Percentiles rank a stretch among this genome's conserved stretches.
Evolutionary conservation across 2,888 invertebrate species (phyloP).

Genomic region (Spisula solida): DNA sequence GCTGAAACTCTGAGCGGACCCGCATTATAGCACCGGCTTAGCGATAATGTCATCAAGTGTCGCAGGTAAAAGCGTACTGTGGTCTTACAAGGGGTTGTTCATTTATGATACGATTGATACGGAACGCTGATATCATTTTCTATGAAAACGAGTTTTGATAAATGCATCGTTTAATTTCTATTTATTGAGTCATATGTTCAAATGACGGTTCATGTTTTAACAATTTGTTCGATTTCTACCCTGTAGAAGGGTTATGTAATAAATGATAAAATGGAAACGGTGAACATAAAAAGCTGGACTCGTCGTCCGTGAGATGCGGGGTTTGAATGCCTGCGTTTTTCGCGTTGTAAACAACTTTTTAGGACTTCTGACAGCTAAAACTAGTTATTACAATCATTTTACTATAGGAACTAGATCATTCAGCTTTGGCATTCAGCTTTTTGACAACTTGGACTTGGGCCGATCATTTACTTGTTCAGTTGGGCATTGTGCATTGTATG

Average conservation of each 20-base stretch:
- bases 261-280: too few species aligned
- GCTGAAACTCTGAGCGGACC: constrained; percentile 22
- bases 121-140: not conserved
- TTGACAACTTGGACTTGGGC: too few species aligned
- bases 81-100: not conserved
- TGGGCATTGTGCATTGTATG: too few species aligned
- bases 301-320: too few species aligned
- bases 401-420: too few species aligned
- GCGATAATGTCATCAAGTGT: not conserved
- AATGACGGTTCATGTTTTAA: not conserved
- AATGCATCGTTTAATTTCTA: not conserved
- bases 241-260: not conserved
- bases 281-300: too few species aligned
- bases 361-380: too few species aligned
- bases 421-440: too few species aligned
- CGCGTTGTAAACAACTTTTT: not conserved
- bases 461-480: too few species aligned
- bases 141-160: not conserved
- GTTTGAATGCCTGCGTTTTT: too few species aligned
- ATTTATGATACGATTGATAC: not conserved
- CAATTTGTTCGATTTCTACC: not conserved
- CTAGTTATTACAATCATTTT: too few species aligned
- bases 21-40: not conserved
- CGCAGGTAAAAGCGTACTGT: not conserved
- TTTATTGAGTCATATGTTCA: not conserved